phyloP scores from a whole-genome alignment of 1,140 invertebrate species.

The Drosophila virilis region DNA sequence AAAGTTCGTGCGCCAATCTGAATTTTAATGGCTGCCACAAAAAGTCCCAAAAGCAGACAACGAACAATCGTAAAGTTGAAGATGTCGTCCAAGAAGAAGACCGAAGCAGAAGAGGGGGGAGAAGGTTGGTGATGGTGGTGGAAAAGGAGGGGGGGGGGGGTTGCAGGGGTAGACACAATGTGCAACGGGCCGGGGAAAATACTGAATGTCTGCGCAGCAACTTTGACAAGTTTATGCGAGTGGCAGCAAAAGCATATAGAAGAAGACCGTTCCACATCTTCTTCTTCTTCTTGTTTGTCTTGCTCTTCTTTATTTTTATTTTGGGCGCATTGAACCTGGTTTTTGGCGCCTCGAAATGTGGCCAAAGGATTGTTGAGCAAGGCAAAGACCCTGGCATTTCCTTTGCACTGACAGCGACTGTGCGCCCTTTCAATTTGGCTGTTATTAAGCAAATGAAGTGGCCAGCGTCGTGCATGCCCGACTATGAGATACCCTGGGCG shows the following conservation, averaged over 20 bases:
- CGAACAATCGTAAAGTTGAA: constrained; percentile 40
- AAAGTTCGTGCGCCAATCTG: background rate
- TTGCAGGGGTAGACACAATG: background rate
- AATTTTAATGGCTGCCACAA: constrained; percentile 6
- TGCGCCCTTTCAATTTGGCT: background rate
- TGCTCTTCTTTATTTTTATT: too few species aligned
- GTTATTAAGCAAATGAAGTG: background rate
- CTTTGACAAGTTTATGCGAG: constrained; percentile 38
- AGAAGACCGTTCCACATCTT: background rate
- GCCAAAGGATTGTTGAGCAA: constrained; percentile 15
- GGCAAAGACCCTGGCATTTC: background rate
- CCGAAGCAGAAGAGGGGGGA: background rate
- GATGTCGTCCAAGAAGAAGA: constrained; percentile 11
- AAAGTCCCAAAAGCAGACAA: constrained; percentile 3
- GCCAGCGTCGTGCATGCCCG: background rate
- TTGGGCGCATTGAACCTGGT: constrained; percentile 33
- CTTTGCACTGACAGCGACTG: background rate
- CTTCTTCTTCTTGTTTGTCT: background rate
- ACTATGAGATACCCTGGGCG: background rate
- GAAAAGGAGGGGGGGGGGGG: too few species aligned
- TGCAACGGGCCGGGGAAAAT: background rate
- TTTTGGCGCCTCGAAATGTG: constrained; percentile 22
- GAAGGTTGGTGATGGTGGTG: too few species aligned
- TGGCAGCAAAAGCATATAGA: constrained; percentile 2
- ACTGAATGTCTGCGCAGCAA: constrained; percentile 26